These are phyloP conservation scores for Nephrotoma appendiculata DNA, from an alignment of 2,888 invertebrate genomes.

Conservation along the genomic window DNA sequence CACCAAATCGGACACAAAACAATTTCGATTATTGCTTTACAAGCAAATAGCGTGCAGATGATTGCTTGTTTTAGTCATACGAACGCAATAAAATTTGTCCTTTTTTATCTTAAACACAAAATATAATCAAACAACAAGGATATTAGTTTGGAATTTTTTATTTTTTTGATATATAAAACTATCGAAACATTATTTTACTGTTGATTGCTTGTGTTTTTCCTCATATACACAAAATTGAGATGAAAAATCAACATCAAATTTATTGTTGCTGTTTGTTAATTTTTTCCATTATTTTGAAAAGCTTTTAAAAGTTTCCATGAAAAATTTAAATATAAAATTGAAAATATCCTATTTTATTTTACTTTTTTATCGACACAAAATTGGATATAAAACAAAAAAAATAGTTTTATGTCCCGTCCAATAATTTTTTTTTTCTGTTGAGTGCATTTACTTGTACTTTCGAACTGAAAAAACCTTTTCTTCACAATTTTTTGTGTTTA, in stretches of 20 bases:
- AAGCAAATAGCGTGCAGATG: neutral
- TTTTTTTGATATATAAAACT: neutral
- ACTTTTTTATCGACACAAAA: neutral
- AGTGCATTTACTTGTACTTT: slow-evolving; percentile 35
- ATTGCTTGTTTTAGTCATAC: neutral
- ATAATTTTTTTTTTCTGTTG: slow-evolving; percentile 19
- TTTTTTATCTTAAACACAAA: neutral
- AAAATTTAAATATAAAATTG: neutral
- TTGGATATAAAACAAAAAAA: neutral
- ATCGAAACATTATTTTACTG: neutral
- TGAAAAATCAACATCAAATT: neutral
- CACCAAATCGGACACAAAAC: neutral
- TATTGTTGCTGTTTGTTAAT: neutral
- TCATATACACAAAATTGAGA: neutral
- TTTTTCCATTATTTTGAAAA: neutral
- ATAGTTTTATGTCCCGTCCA: slow-evolving; percentile 15
- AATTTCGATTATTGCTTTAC: neutral
- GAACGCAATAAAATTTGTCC: neutral
- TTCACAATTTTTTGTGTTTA: slow-evolving; percentile 14
- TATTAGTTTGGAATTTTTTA: neutral
- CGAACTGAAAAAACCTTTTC: slow-evolving; percentile 15
- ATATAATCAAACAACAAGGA: neutral
- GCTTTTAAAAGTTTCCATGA: neutral
- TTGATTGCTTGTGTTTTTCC: neutral
- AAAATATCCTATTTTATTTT: neutral